phyloP scores from a whole-genome alignment of 2,888 invertebrate species.

The Anoplius nigerrimus region DNA sequence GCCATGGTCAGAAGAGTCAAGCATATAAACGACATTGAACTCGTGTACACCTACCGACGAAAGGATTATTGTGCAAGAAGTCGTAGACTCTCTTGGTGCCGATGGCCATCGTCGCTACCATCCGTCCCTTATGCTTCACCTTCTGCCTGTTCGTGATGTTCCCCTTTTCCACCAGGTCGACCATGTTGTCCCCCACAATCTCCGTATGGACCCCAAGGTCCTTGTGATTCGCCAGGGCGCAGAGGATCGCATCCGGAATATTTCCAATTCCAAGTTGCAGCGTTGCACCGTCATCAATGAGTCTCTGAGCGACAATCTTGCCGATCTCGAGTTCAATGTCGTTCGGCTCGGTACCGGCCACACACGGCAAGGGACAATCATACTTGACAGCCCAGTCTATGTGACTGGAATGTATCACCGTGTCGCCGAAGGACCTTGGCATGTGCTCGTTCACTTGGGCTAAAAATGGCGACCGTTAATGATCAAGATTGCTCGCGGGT shows the following conservation, averaged over 20 bases:
- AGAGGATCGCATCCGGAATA: conserved; percentile 80
- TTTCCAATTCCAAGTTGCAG: conserved; percentile 82
- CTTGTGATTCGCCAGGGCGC: conserved; percentile 77
- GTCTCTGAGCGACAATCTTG: conserved; percentile 78
- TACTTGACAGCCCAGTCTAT: conserved; percentile 78
- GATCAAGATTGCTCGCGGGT: too few species aligned
- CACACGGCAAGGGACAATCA: conserved; percentile 74
- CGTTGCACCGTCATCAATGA: conserved; percentile 80
- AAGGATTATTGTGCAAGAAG: conserved; percentile 81
- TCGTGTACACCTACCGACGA: conserved; percentile 75
- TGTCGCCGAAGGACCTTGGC: conserved; percentile 81
- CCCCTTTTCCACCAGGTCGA: conserved; percentile 79
- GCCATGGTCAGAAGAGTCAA: not conserved
- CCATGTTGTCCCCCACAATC: conserved; percentile 80
- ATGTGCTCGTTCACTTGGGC: conserved; percentile 79
- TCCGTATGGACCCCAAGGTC: conserved; percentile 82
- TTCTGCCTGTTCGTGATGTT: conserved; percentile 80
- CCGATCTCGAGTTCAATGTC: conserved; percentile 78
- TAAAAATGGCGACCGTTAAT: conserved; percentile 19
- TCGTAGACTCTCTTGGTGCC: conserved; percentile 80
- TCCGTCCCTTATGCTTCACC: conserved; percentile 78
- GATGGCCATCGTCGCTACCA: conserved; percentile 79
- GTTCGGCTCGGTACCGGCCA: conserved; percentile 70
- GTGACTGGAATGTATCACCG: conserved; percentile 79
- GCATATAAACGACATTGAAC: not conserved